These are phyloP conservation scores for Prunella fulvescens DNA, from an alignment of 2,113 vertebrate species.

Conservation along the genomic window DNA sequence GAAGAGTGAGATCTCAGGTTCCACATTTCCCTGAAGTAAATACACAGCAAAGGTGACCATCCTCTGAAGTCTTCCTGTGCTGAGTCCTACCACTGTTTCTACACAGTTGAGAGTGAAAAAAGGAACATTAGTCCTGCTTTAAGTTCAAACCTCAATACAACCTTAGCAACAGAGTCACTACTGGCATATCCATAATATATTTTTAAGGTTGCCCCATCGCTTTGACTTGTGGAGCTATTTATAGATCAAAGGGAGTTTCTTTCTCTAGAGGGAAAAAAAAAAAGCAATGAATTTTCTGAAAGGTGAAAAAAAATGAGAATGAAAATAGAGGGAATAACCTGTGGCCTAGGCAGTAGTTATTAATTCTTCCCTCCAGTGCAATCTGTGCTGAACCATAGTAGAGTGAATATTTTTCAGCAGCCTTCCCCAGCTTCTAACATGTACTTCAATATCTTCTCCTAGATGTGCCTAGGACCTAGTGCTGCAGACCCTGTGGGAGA, in stretches of 20 bases:
- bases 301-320: not conserved
- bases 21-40: not conserved
- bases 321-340: not conserved
- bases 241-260: conserved; percentile 62
- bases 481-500: not conserved
- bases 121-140: conserved; percentile 2
- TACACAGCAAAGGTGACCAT: not conserved
- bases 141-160: conserved; percentile 31
- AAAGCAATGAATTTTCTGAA: conserved; percentile 37
- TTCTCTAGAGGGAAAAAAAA: not conserved
- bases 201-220: conserved; percentile 24
- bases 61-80: not conserved
- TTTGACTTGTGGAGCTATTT: conserved; percentile 57
- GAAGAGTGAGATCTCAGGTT: not conserved
- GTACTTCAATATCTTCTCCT: not conserved
- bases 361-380: not conserved
- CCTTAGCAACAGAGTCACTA: conserved; percentile 14
- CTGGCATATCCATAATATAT: not conserved
- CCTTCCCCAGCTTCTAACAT: not conserved
- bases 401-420: not conserved
- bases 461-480: not conserved
- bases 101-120: not conserved
- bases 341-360: not conserved
- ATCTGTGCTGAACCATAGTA: not conserved
- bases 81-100: not conserved